Evolutionary conservation across 2,113 vertebrate genomes (phyloP), one percentile per base, ranked within the genome.

Genomic region (Amphiprion percula): DNA sequence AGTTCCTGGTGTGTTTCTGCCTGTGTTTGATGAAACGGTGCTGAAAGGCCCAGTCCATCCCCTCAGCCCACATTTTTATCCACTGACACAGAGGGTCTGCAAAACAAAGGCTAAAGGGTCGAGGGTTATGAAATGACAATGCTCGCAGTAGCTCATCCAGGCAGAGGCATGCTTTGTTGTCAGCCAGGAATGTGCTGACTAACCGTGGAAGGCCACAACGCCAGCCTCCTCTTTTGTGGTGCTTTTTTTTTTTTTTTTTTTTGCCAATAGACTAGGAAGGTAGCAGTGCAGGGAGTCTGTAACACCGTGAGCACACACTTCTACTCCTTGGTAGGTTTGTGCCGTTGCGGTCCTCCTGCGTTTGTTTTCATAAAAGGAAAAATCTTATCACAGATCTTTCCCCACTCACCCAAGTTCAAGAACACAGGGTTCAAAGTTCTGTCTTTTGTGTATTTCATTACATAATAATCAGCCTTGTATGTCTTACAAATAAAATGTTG

Each of bases 141-240:
- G 81, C 86, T 88, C 63, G 79, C 81, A 56, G 85, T 79, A 78
- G 88, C 84, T 84, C 80, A 58, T 84, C 89, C 87, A 83, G 87
- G 85, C 87, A 83, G 75, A 88, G 88, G 86, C 84, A 76, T 79
- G 90, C 91, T 92, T 94, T 94, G 92, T 93, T 94, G 90, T 94
- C 21, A 7, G 69, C 46, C 77, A 87, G 93, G 94, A 95, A 95
- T 95, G 93, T 95, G 94, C 94, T 94, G 94, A 94, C 90, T 84
- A 90, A 90, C 72, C 54, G 41, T 64, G 66, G 77, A 87, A 84
- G 88, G 83, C 90, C 87, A 83, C 88, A 83, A 89, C 46, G 85
- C 85, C 87, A 82, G 79, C 86, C 87, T 78, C 69, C 82, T 70
- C 79, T 87, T 90, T 93, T 90, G 87, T 91, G 87, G 50, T 71